Base-by-base conservation (phyloP, 2,888 invertebrate species). In the Sussaba pulchella region DNA sequence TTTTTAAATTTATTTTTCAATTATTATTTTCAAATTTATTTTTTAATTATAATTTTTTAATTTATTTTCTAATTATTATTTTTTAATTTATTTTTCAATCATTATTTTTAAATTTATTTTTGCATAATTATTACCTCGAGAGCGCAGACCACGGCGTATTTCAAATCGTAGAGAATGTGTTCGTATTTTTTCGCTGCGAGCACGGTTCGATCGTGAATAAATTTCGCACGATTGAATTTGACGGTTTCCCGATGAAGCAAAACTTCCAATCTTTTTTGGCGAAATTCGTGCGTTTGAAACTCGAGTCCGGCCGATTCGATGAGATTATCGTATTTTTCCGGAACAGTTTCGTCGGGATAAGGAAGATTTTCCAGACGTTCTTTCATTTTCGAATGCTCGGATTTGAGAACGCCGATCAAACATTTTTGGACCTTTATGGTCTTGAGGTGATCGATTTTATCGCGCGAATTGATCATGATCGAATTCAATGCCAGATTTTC, bases 91-190 rank as follows among this genome's bases (percentile, higher is more conserved):
- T 17, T 12, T 57, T 10, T 61, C 57, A 45, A 39, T 8, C 17
- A 63, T 24, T 54, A 61, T 21, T 19, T 14, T 43, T n/a, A 8
- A 2, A 2, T 57, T 4, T 2, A 59, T 61, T 21, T 61, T 6
- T 5, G 41, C 3, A 39, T 36, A 39, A 47, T 47, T 14, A 31
- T 69, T 86, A 90, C 89, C 84, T 84, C 59, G 10, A 88, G 74
- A n/a, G 86, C 85, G 66, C 87, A 87, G 2, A 83, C 81, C 64
- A 88, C 82, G 8, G 74, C 79, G 67, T 85, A 87, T 83, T 88
- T 90, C 1, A 89, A 10, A 26, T 88, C 87, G 47, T 85, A 85
- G 17, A 89, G 54, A 26, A 75, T 82, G 0, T 87, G 77, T 1
- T 79, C 59, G 43, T 82, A 72, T 47, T 83, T 84, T 52, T 84